Percentiles rank a stretch among this genome's conserved stretches.
Conservation (phyloP, 2,888 invertebrate species). For the Cheilosia soror region DNA sequence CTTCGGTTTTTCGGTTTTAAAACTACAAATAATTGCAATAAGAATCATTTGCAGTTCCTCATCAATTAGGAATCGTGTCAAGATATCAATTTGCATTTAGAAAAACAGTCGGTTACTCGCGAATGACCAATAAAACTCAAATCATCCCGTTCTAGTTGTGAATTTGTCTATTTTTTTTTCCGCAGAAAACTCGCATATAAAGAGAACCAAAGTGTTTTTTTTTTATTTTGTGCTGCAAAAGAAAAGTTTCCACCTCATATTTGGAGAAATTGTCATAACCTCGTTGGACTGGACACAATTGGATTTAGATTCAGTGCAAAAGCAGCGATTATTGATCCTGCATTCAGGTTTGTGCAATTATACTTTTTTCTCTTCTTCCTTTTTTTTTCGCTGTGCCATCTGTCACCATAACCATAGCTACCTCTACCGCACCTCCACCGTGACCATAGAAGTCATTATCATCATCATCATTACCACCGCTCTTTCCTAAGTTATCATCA, state of each 20-base stretch:
- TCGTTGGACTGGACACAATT: neutral
- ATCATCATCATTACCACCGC: slow-evolving; percentile 24
- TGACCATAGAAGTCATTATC: neutral
- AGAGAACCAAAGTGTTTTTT: slow-evolving; percentile 7
- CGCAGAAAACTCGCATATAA: neutral
- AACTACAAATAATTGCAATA: slow-evolving; percentile 37
- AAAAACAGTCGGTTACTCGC: slow-evolving; percentile 49
- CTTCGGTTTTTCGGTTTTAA: slow-evolving; percentile 67
- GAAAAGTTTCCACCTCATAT: slow-evolving; percentile 29
- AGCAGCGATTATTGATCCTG: slow-evolving; percentile 68
- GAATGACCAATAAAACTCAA: slow-evolving; percentile 36
- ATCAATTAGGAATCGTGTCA: slow-evolving; percentile 31
- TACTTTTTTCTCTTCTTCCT: slow-evolving; percentile 25
- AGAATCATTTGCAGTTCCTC: slow-evolving; percentile 33
- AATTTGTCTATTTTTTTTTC: slow-evolving; percentile 24
- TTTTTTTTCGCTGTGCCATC: slow-evolving; percentile 31
- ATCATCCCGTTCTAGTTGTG: slow-evolving; percentile 39
- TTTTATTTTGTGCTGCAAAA: slow-evolving; percentile 26
- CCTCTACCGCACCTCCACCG: slow-evolving; percentile 21
- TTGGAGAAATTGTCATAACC: slow-evolving; percentile 10
- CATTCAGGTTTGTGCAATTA: slow-evolving; percentile 74
- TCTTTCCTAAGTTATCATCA: slow-evolving; percentile 36
- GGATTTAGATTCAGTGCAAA: slow-evolving; percentile 35
- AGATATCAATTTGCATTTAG: slow-evolving; percentile 60
- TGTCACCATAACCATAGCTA: slow-evolving; percentile 43